Evolutionary conservation across 2,888 invertebrate species (phyloP), one percentile per base, ranked within the genome.

Genomic region (Lymantria dispar): DNA sequence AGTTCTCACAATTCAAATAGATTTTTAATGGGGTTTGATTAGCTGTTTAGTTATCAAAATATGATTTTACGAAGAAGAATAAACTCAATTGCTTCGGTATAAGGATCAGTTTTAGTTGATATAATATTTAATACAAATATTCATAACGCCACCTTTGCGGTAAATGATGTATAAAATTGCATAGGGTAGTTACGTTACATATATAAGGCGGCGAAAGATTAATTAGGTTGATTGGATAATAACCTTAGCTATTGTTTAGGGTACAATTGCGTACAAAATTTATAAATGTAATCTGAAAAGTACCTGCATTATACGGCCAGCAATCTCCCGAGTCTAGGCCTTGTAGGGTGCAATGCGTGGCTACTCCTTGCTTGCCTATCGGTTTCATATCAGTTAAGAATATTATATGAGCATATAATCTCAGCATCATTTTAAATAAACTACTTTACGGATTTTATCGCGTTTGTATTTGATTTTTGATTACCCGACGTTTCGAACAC

Each of bases 191-290:
- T 56, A 45, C 53, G 64, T 64, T 60, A 78, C 76, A 68, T 70
- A 65, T 64, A 72, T 69, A 76, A 75, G 83, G 80, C 76, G 83
- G 77, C 70, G 60, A 76, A 76, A 76, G 80, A 83, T 80, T 79
- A 84, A 86, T 85, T 80, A 62, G 49, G 52, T 48, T 71, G 64
- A 79, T 80, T 83, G 78, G 70, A 79, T 84, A 83, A 84, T 85
- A 65, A 66, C 66, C 47, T 45, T 36, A 51, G 45, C 51, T 50
- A 52, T 52, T 64, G 61, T 63, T 47, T 51, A 14, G 44, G 3
- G 70, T 76, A 80, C 70, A 68, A 53, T 71, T 45, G 22, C 11
- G 14, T 22, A 5, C 22, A 22, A 22, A 22, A 22, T 2, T 2
- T 22, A 22, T 22, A 3, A 22, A 22, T n/a, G n/a, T n/a, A n/a